A percentile compares a stretch with the other conserved stretches of the same genome.
phyloP scores from a whole-genome alignment of 2,113 vertebrate species.

The Choloepus hoffmanni region DNA sequence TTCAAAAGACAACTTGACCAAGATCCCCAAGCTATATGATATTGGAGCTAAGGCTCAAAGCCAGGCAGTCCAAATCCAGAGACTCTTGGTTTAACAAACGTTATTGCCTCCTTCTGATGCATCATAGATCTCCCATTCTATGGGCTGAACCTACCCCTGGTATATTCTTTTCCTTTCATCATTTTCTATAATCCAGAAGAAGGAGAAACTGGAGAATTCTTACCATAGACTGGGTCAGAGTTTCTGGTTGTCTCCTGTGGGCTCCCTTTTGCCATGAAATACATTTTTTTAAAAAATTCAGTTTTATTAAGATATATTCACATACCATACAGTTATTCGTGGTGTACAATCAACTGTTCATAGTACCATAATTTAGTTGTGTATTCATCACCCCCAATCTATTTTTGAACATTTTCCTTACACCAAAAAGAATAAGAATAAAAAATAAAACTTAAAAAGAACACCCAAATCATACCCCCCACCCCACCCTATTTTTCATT shows the following conservation, averaged over 20 bases:
- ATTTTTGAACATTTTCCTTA: too few species aligned
- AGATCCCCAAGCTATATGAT: background rate
- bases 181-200: background rate
- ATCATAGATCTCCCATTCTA: background rate
- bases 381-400: too few species aligned
- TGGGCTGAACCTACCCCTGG: background rate
- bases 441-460: too few species aligned
- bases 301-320: too few species aligned
- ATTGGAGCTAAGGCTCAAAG: background rate
- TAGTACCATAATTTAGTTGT: too few species aligned
- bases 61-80: background rate
- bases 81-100: background rate
- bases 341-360: too few species aligned
- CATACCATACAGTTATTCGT: too few species aligned
- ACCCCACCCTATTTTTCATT: too few species aligned
- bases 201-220: background rate
- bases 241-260: background rate
- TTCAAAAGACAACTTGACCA: background rate
- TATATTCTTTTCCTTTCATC: background rate
- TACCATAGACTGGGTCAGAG: background rate
- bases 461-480: too few species aligned
- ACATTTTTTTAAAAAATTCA: too few species aligned
- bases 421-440: too few species aligned
- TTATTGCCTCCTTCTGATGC: background rate
- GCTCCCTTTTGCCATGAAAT: background rate